These are phyloP conservation scores for Merops nubicus DNA, from an alignment of 2,113 vertebrate genomes.

Conservation along the genomic window DNA sequence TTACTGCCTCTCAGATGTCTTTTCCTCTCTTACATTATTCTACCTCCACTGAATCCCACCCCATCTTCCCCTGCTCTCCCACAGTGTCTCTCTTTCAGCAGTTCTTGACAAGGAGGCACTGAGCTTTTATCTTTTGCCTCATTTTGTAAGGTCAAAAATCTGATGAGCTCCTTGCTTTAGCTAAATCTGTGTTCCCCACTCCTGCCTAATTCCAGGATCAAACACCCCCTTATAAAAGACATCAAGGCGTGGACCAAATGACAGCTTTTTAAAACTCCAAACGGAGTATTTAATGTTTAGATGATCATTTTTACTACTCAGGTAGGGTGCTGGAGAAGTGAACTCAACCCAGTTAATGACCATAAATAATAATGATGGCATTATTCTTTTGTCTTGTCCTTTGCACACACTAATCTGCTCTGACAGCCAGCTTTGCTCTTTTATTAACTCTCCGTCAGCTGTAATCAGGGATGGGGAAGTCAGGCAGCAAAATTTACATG, in stretches of 20 bases:
- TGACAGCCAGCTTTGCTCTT: constrained; percentile 96
- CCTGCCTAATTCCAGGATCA: not conserved
- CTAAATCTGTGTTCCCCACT: not conserved
- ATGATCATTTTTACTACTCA: constrained; percentile 74
- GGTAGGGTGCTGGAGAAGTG: constrained; percentile 74
- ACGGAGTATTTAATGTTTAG: constrained; percentile 53
- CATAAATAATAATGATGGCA: constrained; percentile 85
- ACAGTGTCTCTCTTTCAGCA: not conserved
- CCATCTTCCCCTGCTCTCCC: not conserved
- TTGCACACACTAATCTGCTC: constrained; percentile 86
- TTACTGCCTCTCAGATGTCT: not conserved
- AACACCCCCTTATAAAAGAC: not conserved
- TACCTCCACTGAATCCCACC: not conserved
- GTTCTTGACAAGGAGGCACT: not conserved
- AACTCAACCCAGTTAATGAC: constrained; percentile 88
- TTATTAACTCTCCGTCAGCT: constrained; percentile 92
- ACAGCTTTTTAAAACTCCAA: constrained; percentile 1
- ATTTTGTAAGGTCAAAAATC: not conserved
- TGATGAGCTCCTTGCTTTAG: not conserved
- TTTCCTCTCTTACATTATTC: not conserved
- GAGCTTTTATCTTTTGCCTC: not conserved
- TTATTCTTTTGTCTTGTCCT: constrained; percentile 89
- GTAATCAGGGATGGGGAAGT: constrained; percentile 89
- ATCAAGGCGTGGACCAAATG: not conserved
- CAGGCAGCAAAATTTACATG: constrained; percentile 88